Base-by-base conservation (phyloP, 2,888 invertebrate species). In the Hypomecis atomaria region DNA sequence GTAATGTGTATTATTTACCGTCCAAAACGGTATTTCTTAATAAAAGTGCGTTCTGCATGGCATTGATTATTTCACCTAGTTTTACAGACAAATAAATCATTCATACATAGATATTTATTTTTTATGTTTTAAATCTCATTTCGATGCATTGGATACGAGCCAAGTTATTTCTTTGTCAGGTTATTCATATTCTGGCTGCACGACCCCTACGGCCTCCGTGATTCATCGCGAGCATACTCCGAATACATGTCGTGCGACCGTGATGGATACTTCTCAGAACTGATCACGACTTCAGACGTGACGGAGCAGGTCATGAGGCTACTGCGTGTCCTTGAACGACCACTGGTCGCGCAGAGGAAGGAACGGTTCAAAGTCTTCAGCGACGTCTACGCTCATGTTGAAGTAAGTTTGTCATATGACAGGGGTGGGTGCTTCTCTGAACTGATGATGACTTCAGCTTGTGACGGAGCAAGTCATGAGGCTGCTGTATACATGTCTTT, bases 161-260 rank as follows among this genome's bases (percentile, higher is more conserved):
- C 6, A 0, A 5, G 1, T 43, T 38, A 6, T 38, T 9, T 38
- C 38, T 4, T 9, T 38, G 34, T 9, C 45, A 91, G 92, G 62
- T 57, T 92, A 11, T 91, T 90, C 63, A 84, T 86, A 1, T 72
- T 92, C 47, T 92, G 92, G 92, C 80, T 92, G 0, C 92, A 92
- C 75, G 92, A 92, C 55, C 80, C 71, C 0, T 78, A 66, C 57
- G 92, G 92, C 0, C 74, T 92, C 8, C 87, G 92, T 0, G 92
- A 92, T 73, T 71, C 81, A 62, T 88, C 89, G 0, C 81, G 82
- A 3, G 66, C 66, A n/a, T 83, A 78, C 67, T 86, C 85, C 0
- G 82, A 84, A 9, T 75, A 71, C 55, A 50, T 90, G 45, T 82
- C 84, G 65, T 92, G 92, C 62, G 81, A 82, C 11, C 82, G 87